Evolutionary conservation across 2,113 vertebrate species (phyloP), one percentile per base, ranked within the genome.

Genomic region (Ovis canadensis): DNA sequence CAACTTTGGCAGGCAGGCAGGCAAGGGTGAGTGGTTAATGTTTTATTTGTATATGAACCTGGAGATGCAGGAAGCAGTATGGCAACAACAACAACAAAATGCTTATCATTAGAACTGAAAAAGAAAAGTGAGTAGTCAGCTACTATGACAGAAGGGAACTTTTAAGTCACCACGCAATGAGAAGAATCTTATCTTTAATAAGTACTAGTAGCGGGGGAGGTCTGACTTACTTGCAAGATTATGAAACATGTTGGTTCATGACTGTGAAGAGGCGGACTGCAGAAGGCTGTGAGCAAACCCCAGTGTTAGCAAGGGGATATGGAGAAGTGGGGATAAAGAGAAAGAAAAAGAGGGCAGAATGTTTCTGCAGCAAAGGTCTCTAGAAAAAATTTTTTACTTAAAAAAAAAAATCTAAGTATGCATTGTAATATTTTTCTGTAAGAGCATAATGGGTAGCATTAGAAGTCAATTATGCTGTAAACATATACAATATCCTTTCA

Each of bases 1-100:
- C 54, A 40, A 52, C 27, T 74, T 80, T 74, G 59, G 83, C 45
- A 93, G 55, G 55, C 29, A 93, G 43, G 33, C 96, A 96, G 67
- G n/a, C 67, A 71, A 36, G 36, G 52, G 50, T 31, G 2, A 23
- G 48, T 12, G n/a, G 40, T 50, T 88, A 67, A 93, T 88, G 36
- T 64, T 97, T 90, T 92, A 90, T 89, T 88, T 55, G 64, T 62
- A 50, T 45, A 62, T 57, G 62, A 93, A 93, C 91, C 67, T 36
- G 55, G 40, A 90, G 45, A 88, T 57, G 64, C 16, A 74, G 33
- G 45, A 64, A 96, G 77, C 55, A 94, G n/a, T 81, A 55, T 50
- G 40, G 14, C 33, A 64, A 67, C 90, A 87, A 78, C 90, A 87
- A 78, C 2, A 48, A 45, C n/a, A 45, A 27, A 62, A 91, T 29